phyloP scores from a whole-genome alignment of 2,797 vertebrate genomes.

The Poecilia gillii region DNA sequence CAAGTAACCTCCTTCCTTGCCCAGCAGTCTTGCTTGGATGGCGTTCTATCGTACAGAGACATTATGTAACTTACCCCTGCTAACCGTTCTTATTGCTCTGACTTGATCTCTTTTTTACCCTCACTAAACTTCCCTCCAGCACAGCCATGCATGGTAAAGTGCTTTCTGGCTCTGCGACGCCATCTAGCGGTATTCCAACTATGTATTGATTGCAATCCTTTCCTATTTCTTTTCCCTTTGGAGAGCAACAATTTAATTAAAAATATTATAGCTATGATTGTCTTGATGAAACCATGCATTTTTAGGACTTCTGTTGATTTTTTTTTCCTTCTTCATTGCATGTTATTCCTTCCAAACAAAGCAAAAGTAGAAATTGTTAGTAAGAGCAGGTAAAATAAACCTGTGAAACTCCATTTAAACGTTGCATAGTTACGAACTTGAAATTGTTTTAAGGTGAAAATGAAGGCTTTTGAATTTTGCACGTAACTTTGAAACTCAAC shows the following conservation, averaged over 20 bases:
- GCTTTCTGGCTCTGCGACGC: conserved; percentile 88
- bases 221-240: conserved; percentile 5
- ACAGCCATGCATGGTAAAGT: conserved; percentile 21
- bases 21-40: conserved; percentile 46
- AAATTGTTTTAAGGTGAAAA: background rate
- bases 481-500: background rate
- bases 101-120: conserved; percentile 68
- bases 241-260: background rate
- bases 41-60: conserved; percentile 62
- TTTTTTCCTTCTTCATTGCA: background rate
- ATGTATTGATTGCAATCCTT: background rate
- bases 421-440: background rate
- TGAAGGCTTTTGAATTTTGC: background rate
- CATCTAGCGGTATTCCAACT: conserved; percentile 88
- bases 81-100: conserved; percentile 65
- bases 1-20: conserved; percentile 21
- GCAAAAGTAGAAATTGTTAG: background rate
- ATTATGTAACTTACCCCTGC: conserved; percentile 83
- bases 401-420: background rate
- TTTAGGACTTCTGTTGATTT: background rate
- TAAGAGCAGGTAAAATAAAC: background rate
- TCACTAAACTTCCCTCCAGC: conserved; percentile 47
- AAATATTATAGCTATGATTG: background rate
- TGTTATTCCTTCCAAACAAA: background rate
- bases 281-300: background rate